Evolutionary conservation across 1,140 invertebrate genomes (phyloP).

Genomic region (Apis cerana): DNA sequence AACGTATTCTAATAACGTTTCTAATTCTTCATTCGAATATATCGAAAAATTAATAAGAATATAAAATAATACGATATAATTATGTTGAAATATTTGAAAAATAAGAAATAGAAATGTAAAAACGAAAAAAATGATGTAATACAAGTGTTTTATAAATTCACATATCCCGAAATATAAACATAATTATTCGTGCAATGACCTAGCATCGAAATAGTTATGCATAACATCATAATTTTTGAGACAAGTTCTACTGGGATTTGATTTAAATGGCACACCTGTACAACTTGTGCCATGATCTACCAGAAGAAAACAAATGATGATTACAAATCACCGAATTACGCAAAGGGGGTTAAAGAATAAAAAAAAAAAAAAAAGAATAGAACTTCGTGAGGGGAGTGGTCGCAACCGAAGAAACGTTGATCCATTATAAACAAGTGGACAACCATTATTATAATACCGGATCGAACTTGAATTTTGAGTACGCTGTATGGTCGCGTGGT

Average conservation of each 20-base stretch:
- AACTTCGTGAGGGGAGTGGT: constrained; percentile 36
- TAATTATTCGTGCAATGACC: not conserved
- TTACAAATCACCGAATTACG: constrained; percentile 59
- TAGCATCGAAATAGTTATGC: not conserved
- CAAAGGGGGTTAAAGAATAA: constrained; percentile 24
- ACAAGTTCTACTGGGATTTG: constrained; percentile 12
- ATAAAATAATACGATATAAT: not conserved
- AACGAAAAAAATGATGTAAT: too few relatives aligned
- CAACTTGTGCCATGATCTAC: constrained; percentile 23
- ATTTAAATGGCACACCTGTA: constrained; percentile 47
- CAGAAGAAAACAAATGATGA: constrained; percentile 52
- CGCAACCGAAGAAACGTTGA: constrained; percentile 32
- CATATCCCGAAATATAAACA: not conserved
- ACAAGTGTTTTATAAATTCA: too few relatives aligned
- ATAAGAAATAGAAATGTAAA: not conserved
- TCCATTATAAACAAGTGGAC: constrained; percentile 48
- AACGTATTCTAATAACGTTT: too few relatives aligned
- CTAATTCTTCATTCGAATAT: too few relatives aligned
- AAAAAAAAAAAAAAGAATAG: constrained; percentile 19
- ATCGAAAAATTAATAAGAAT: too few relatives aligned
- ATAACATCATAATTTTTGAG: constrained; percentile 9
- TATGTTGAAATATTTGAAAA: not conserved
- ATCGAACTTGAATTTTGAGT: constrained; percentile 36
- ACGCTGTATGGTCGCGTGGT: constrained; percentile 11
- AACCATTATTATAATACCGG: constrained; percentile 13